These are phyloP conservation scores for Piliocolobus tephrosceles DNA, from an alignment of 2,113 vertebrate genomes.

Conservation along the genomic window DNA sequence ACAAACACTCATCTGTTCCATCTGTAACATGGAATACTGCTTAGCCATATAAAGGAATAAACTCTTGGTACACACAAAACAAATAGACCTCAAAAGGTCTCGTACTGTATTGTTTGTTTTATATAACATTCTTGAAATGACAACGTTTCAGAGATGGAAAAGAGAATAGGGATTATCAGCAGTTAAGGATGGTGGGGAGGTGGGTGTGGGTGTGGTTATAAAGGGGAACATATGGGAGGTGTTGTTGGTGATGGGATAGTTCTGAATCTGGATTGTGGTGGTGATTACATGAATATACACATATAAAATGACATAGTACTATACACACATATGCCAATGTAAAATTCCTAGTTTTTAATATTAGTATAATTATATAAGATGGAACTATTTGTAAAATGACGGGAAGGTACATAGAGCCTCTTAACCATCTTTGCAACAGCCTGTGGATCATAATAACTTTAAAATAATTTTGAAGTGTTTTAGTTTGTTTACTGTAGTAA, in stretches of 20 bases:
- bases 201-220: no score
- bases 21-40: neutral
- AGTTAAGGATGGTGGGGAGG: neutral
- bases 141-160: neutral
- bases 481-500: neutral
- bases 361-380: neutral
- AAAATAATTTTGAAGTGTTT: neutral
- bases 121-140: neutral
- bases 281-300: neutral
- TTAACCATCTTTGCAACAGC: neutral
- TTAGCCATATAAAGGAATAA: neutral
- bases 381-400: neutral
- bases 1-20: neutral
- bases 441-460: neutral
- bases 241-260: no score
- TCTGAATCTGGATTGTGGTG: no score
- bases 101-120: neutral
- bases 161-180: neutral
- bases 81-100: neutral
- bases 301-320: neutral
- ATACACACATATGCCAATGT: neutral
- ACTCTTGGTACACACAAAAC: neutral
- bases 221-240: neutral
- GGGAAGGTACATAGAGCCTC: neutral
- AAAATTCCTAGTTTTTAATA: neutral